Percentiles rank a stretch among this genome's conserved stretches.
phyloP scores from a whole-genome alignment of 2,797 vertebrate genomes.

The Coregonus ussuriensis region DNA sequence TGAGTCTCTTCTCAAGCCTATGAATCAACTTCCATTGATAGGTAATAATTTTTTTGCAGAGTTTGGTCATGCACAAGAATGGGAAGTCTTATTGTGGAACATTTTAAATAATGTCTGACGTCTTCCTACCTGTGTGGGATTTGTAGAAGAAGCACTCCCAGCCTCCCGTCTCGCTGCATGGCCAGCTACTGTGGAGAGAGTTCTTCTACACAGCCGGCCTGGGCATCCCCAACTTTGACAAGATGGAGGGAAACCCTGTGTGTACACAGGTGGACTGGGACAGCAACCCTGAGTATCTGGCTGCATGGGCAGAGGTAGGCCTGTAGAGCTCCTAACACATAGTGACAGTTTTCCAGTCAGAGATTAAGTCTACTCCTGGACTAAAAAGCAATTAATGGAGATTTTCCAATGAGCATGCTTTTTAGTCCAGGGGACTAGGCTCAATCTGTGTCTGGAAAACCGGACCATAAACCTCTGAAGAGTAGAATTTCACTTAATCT shows the following conservation, averaged over 20 bases:
- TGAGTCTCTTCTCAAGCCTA: conserved; percentile 41
- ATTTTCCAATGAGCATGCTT: neutral
- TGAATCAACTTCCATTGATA: neutral
- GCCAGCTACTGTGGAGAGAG: conserved; percentile 83
- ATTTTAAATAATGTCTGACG: neutral
- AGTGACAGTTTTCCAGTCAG: neutral
- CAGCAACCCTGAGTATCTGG: conserved; percentile 65
- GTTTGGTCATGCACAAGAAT: neutral
- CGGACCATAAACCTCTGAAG: neutral
- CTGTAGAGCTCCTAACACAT: neutral
- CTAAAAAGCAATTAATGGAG: neutral
- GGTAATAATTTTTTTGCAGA: neutral
- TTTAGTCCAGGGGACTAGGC: neutral
- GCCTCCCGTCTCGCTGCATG: conserved; percentile 79
- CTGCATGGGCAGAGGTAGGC: conserved; percentile 72
- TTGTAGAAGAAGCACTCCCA: conserved; percentile 75
- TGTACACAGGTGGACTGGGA: conserved; percentile 79
- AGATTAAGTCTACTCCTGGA: neutral
- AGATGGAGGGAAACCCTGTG: conserved; percentile 73
- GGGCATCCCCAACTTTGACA: conserved; percentile 74
- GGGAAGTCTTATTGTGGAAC: neutral
- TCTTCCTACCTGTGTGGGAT: neutral
- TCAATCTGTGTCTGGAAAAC: neutral
- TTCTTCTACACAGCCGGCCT: conserved; percentile 79
- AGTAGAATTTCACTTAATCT: neutral